Conservation (phyloP, 2,888 invertebrate species). For the Mechanitis mazaeus region DNA sequence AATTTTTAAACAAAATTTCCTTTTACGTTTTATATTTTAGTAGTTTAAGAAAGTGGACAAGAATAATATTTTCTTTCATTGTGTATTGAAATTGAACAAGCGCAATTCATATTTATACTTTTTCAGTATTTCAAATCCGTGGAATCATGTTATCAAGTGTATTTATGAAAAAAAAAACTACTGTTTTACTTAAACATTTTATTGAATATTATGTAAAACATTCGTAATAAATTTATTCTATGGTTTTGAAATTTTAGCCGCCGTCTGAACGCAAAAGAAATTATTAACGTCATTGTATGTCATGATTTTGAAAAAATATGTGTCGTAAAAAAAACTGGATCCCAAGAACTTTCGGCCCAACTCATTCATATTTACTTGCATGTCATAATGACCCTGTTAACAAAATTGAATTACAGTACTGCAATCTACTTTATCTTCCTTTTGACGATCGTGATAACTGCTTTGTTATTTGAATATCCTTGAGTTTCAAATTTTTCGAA, state of each 20-base stretch:
- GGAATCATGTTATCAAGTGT: too few relatives aligned
- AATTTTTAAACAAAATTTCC: too few relatives aligned
- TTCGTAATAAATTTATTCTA: constrained; percentile 13
- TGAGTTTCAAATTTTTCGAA: constrained; percentile 8
- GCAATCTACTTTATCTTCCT: constrained; percentile 4
- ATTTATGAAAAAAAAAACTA: too few relatives aligned
- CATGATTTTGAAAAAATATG: constrained; percentile 50
- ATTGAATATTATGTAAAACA: not conserved
- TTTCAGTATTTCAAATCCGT: too few relatives aligned
- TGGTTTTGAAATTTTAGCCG: constrained; percentile 36
- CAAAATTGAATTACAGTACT: constrained; percentile 25
- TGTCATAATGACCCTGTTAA: constrained; percentile 56
- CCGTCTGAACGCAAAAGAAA: constrained; percentile 48
- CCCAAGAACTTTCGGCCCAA: constrained; percentile 50
- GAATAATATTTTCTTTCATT: too few relatives aligned
- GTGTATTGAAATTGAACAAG: too few relatives aligned
- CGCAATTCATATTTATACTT: too few relatives aligned
- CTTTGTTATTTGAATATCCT: constrained; percentile 6
- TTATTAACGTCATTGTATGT: constrained; percentile 51
- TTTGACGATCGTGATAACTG: constrained; percentile 7
- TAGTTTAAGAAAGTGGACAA: too few relatives aligned
- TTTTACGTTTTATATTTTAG: too few relatives aligned
- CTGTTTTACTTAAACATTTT: not conserved
- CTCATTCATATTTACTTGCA: constrained; percentile 49
- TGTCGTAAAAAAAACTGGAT: constrained; percentile 57